phyloP scores from a whole-genome alignment of 2,888 invertebrate species.

The Dryadula phaetusa region DNA sequence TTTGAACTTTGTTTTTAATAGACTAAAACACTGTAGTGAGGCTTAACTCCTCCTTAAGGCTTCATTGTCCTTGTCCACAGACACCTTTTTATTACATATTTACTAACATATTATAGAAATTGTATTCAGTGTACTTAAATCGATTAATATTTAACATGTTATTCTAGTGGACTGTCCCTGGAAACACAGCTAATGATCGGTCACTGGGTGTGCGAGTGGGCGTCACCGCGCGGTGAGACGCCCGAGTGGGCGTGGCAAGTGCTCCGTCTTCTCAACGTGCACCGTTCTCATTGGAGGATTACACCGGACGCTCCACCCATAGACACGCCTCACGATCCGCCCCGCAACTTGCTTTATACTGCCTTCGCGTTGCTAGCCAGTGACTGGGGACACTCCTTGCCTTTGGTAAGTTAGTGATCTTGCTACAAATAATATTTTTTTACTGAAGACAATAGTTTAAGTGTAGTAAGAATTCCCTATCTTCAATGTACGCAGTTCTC shows the following conservation, averaged over 20 bases:
- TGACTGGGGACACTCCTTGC: conserved; percentile 75
- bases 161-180: conserved; percentile 64
- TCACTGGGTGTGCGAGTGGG: conserved; percentile 58
- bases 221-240: conserved; percentile 26
- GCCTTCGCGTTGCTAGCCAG: conserved; percentile 64
- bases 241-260: conserved; percentile 68
- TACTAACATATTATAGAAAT: too few relatives aligned
- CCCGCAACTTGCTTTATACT: conserved; percentile 53
- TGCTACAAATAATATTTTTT: too few relatives aligned
- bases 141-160: background rate
- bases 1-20: too few relatives aligned
- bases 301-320: conserved; percentile 52
- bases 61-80: too few relatives aligned
- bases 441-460: too few relatives aligned
- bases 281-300: conserved; percentile 63
- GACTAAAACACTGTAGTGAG: too few relatives aligned
- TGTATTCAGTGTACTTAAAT: too few relatives aligned
- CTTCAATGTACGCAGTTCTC: too few relatives aligned
- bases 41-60: too few relatives aligned
- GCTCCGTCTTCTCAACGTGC: conserved; percentile 61
- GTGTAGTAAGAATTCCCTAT: too few relatives aligned
- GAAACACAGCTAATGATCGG: conserved; percentile 64
- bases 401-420: too few relatives aligned
- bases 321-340: conserved; percentile 51
- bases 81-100: too few relatives aligned